Conservation (phyloP, 2,113 vertebrate species). For the Turnix velox region DNA sequence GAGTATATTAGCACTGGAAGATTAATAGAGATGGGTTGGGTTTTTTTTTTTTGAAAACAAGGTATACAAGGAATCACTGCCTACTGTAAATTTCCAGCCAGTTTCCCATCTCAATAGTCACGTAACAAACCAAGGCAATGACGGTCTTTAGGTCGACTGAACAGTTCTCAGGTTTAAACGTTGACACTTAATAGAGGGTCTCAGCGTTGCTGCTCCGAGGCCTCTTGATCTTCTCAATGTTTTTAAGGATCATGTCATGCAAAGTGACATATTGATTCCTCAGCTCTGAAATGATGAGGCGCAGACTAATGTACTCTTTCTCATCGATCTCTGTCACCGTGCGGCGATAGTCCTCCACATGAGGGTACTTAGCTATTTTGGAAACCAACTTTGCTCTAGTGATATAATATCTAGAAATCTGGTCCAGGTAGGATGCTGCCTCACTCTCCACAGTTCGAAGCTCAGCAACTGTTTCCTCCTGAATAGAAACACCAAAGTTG, state of each 20-base stretch:
- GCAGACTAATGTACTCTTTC: conserved; percentile 99
- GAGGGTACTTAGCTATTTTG: conserved; percentile 99
- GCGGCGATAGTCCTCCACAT: conserved; percentile 98
- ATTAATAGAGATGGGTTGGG: not conserved
- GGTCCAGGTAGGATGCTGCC: conserved; percentile 96
- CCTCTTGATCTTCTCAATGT: conserved; percentile 99
- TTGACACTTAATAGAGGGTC: conserved; percentile 88
- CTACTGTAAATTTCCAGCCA: conserved; percentile 70
- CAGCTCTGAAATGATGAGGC: conserved; percentile 98
- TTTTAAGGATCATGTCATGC: conserved; percentile 99
- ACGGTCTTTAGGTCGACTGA: conserved; percentile 79
- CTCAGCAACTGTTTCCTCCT: conserved; percentile 98
- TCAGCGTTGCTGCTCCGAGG: conserved; percentile 98
- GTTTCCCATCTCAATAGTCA: conserved; percentile 80
- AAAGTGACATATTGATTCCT: conserved; percentile 99
- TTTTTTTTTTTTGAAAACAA: not conserved
- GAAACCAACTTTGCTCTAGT: conserved; percentile 98
- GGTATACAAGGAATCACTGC: not conserved
- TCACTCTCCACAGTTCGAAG: conserved; percentile 96
- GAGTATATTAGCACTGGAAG: not conserved
- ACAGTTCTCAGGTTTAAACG: conserved; percentile 77
- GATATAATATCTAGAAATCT: conserved; percentile 99
- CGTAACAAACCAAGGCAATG: conserved; percentile 82
- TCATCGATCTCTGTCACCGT: conserved; percentile 98
- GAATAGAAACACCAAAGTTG: conserved; percentile 98